These are phyloP conservation scores for Parnassius glacialis DNA, from an alignment of 2,888 invertebrate genomes.

Conservation along the genomic window DNA sequence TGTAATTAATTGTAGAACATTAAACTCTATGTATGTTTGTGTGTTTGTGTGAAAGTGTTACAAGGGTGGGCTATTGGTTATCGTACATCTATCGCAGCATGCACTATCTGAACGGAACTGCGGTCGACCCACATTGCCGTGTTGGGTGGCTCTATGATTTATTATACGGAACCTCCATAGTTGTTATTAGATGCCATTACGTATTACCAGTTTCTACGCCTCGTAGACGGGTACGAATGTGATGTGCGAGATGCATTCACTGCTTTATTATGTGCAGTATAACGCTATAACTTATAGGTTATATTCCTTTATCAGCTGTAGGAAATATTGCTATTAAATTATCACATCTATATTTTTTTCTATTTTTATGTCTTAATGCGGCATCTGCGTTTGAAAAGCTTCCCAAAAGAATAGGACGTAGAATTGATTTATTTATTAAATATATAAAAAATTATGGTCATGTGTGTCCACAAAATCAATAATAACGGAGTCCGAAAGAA, in stretches of 20 bases:
- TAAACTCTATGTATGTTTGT: slow-evolving; percentile 15
- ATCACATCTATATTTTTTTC: too few species aligned
- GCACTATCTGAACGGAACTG: slow-evolving; percentile 28
- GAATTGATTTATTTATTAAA: too few species aligned
- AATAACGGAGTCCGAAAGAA: too few species aligned
- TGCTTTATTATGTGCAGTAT: slow-evolving; percentile 8
- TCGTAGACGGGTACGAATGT: slow-evolving; percentile 18
- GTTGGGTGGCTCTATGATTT: slow-evolving; percentile 50
- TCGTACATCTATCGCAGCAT: slow-evolving; percentile 10
- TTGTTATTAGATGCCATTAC: slow-evolving; percentile 43
- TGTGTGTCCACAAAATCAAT: too few species aligned
- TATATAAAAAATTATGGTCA: too few species aligned
- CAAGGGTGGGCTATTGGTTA: slow-evolving; percentile 17
- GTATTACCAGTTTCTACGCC: slow-evolving; percentile 35
- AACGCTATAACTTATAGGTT: too few species aligned
- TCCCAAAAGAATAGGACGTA: too few species aligned
- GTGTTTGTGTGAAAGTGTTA: slow-evolving; percentile 22
- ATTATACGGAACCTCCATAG: slow-evolving; percentile 40
- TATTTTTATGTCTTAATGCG: too few species aligned
- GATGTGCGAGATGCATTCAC: slow-evolving; percentile 21
- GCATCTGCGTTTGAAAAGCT: too few species aligned
- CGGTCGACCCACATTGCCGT: slow-evolving; percentile 40
- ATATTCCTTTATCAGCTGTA: too few species aligned
- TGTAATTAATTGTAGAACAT: not conserved
- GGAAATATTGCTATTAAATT: too few species aligned